Evolutionary conservation across 2,888 invertebrate species (phyloP).

Genomic region (Synergus gifuensis): DNA sequence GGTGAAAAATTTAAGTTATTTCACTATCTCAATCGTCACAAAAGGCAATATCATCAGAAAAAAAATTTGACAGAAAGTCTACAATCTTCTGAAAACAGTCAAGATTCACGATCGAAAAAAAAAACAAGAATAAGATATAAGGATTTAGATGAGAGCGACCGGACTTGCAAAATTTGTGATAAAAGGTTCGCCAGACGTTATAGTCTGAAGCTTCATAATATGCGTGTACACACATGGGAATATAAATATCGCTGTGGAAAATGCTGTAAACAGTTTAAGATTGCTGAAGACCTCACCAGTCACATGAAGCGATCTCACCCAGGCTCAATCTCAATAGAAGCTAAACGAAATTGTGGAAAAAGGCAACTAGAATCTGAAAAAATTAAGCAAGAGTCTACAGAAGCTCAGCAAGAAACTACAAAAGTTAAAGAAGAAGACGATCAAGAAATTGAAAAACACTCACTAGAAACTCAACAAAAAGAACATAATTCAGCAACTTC

Average conservation of each 20-base stretch:
- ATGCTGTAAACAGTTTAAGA: not conserved
- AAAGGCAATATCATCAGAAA: slow-evolving; percentile 54
- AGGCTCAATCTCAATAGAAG: not conserved
- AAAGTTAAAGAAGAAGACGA: not conserved
- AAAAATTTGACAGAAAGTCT: not conserved
- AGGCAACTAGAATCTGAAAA: not conserved
- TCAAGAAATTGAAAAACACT: not conserved
- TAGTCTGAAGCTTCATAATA: not conserved
- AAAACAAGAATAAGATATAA: not conserved
- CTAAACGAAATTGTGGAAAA: not conserved
- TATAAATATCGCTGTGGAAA: not conserved
- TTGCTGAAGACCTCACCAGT: not conserved
- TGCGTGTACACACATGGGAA: not conserved
- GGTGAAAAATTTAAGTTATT: slow-evolving; percentile 67
- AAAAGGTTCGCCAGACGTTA: not conserved
- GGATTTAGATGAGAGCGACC: not conserved
- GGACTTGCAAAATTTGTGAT: slow-evolving; percentile 2
- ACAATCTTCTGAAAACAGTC: not conserved
- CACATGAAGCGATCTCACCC: not conserved
- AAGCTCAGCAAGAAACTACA: no score
- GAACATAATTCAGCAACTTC: no score
- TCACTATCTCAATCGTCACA: slow-evolving; percentile 65
- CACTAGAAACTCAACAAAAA: not conserved
- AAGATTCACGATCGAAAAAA: not conserved
- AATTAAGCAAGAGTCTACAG: not conserved